Percentiles rank a stretch among this genome's conserved stretches.
Evolutionary conservation across 2,797 vertebrate species (phyloP).

Genomic region (Melanotaenia parkinsoni): DNA sequence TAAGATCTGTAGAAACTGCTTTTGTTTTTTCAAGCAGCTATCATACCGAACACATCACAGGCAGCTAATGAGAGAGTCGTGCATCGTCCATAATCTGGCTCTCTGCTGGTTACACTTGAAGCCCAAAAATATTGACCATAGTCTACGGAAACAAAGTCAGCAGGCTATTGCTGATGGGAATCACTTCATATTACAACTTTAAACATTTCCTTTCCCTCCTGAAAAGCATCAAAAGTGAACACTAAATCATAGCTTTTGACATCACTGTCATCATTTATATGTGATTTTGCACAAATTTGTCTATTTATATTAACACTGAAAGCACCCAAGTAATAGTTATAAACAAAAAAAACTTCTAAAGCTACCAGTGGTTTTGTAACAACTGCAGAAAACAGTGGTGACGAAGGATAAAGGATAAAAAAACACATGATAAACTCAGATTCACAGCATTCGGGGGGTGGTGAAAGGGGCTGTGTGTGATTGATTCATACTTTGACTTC

Average conservation of each 20-base stretch:
- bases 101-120: not conserved
- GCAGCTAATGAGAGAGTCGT: not conserved
- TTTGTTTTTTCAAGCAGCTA: not conserved
- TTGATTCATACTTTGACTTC: constrained; percentile 67
- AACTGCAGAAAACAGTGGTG: constrained; percentile 22
- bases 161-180: not conserved
- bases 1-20: not conserved
- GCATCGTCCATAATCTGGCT: not conserved
- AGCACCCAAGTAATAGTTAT: not conserved
- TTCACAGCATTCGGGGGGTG: constrained; percentile 39
- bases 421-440: constrained; percentile 36
- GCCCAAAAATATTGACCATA: not conserved
- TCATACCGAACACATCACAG: not conserved
- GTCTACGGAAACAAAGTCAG: not conserved
- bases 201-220: not conserved
- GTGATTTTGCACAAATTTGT: not conserved
- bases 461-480: constrained; percentile 42
- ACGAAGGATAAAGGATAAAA: constrained; percentile 11
- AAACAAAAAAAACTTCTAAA: constrained; percentile 11
- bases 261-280: not conserved
- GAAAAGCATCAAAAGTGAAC: not conserved
- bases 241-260: not conserved
- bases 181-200: not conserved
- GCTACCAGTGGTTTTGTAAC: constrained; percentile 13
- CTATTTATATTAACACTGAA: not conserved